Evolutionary conservation across 2,797 vertebrate genomes (phyloP).

Genomic region (Onychomys torridus): DNA sequence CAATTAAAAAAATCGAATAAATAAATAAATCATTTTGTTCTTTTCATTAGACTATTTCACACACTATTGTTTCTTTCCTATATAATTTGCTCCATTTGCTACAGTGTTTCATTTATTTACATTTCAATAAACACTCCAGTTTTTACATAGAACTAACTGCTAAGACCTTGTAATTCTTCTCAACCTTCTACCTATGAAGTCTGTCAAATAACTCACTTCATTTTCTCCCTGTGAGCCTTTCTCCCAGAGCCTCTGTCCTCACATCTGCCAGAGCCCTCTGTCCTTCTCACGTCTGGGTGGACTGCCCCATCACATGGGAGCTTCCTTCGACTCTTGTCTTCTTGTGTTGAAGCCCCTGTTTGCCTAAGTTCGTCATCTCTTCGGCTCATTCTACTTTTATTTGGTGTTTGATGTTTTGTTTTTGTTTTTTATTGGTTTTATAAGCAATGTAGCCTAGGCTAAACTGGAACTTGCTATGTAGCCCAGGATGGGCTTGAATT

Average conservation of each 20-base stretch:
- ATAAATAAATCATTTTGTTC: background rate
- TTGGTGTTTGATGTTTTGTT: background rate
- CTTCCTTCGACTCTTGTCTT: background rate
- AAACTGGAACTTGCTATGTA: background rate
- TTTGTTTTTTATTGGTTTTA: background rate
- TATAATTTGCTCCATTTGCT: constrained; percentile 30
- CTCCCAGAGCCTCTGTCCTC: background rate
- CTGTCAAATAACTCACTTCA: background rate
- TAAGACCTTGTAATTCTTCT: background rate
- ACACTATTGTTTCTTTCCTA: background rate
- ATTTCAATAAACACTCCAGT: background rate
- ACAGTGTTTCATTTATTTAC: constrained; percentile 4
- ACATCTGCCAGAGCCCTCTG: background rate
- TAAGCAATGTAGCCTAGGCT: background rate
- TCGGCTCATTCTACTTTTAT: background rate
- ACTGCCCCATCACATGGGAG: background rate
- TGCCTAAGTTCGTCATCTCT: background rate
- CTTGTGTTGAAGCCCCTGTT: background rate
- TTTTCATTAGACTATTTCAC: background rate
- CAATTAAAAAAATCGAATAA: background rate
- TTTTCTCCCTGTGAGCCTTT: background rate
- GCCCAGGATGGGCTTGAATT: background rate
- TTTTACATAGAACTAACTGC: background rate
- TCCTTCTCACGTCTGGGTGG: background rate
- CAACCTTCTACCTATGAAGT: background rate